Percentiles rank a stretch among this genome's conserved stretches.
These are phyloP conservation scores for Okapia johnstoni DNA, from an alignment of 2,113 vertebrate genomes.

Conservation along the genomic window DNA sequence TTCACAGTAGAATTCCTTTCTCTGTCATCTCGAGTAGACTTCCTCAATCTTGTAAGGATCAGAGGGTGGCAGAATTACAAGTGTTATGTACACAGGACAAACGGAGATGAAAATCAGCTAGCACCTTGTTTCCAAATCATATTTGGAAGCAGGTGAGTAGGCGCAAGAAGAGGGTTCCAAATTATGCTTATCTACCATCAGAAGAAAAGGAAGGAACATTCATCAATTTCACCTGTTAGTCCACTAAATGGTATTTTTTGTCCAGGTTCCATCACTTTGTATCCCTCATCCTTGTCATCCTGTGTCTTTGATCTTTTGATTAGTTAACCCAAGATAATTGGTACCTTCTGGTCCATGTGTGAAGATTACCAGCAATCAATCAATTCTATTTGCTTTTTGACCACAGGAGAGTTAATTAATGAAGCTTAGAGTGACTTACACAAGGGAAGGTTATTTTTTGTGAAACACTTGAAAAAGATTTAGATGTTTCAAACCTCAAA, in stretches of 20 bases:
- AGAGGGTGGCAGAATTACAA: neutral
- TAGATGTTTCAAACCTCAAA: conserved; percentile 47
- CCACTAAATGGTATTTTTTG: neutral
- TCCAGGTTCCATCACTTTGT: neutral
- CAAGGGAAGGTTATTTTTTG: neutral
- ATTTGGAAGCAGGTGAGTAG: neutral
- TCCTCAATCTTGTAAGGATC: neutral
- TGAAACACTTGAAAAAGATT: neutral
- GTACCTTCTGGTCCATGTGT: neutral
- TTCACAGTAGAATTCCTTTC: neutral
- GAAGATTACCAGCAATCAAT: neutral
- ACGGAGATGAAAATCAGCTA: neutral
- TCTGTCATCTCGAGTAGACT: neutral
- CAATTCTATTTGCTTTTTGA: conserved; percentile 14
- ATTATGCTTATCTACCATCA: neutral
- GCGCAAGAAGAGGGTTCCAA: neutral
- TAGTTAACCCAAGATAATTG: neutral
- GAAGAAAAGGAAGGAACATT: neutral
- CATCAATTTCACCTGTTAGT: neutral
- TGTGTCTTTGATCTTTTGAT: neutral
- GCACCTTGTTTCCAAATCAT: neutral
- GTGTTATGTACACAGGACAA: neutral
- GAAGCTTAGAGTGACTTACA: neutral
- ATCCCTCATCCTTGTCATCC: neutral
- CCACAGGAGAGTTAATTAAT: conserved; percentile 30